phyloP scores from a whole-genome alignment of 2,113 vertebrate species.

The Microtus ochrogaster region DNA sequence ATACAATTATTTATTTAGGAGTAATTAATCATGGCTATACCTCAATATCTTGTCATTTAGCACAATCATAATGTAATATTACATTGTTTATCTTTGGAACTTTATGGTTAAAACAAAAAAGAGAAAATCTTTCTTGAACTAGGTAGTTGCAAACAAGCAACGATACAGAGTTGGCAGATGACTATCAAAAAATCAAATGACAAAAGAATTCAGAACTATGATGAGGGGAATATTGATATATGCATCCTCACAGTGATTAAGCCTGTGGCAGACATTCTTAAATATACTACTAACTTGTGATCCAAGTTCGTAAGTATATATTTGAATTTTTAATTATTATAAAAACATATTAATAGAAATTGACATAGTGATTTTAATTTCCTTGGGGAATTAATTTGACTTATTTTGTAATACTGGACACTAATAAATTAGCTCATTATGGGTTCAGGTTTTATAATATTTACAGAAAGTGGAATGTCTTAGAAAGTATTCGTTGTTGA shows the following conservation, averaged over 20 bases:
- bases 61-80: not conserved
- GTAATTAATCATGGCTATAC: not conserved
- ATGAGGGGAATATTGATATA: not conserved
- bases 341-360: not conserved
- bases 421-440: not conserved
- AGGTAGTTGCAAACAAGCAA: not conserved
- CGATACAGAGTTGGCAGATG: conserved; percentile 13
- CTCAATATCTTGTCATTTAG: not conserved
- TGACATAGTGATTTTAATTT: not conserved
- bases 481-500: not conserved
- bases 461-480: not conserved
- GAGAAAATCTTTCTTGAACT: not conserved
- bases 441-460: not conserved
- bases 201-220: not conserved
- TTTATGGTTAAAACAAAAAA: not conserved
- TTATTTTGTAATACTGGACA: not conserved
- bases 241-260: not conserved
- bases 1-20: not conserved
- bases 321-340: not conserved
- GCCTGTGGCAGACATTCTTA: not conserved
- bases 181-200: conserved; percentile 13
- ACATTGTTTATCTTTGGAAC: conserved; percentile 29
- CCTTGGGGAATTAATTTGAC: not conserved
- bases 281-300: not conserved
- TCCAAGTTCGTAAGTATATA: not conserved